These are phyloP conservation scores for Vandiemenella viatica DNA, from an alignment of 2,888 invertebrate genomes.

Conservation along the genomic window DNA sequence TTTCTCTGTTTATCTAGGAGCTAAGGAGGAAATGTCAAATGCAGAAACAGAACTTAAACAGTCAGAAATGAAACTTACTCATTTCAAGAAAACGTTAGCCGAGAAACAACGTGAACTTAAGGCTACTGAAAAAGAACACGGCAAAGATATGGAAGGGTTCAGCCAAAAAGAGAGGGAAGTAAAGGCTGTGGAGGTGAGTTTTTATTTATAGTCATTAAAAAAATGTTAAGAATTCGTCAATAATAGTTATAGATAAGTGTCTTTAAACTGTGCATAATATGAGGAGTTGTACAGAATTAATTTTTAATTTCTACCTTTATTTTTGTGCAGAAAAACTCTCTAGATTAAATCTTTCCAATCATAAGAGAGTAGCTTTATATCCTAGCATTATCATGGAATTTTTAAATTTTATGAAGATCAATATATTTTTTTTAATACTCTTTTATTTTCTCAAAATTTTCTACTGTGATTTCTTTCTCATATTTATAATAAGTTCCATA, in stretches of 20 bases:
- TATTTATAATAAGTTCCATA: not conserved
- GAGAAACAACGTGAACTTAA: conserved; percentile 51
- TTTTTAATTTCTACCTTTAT: too few species aligned
- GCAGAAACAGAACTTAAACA: conserved; percentile 67
- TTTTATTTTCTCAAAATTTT: not conserved
- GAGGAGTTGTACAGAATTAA: too few species aligned
- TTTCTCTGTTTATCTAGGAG: conserved; percentile 34
- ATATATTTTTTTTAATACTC: not conserved
- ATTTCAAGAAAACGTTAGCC: conserved; percentile 44
- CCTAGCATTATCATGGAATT: not conserved
- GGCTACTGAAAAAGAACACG: conserved; percentile 48
- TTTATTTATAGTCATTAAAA: too few species aligned
- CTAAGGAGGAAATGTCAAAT: conserved; percentile 54
- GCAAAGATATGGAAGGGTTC: conserved; percentile 44
- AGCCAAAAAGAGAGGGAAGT: conserved; percentile 41
- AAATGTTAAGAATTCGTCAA: too few species aligned
- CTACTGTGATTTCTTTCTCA: not conserved
- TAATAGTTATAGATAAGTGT: too few species aligned
- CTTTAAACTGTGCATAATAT: too few species aligned
- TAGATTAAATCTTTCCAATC: too few species aligned
- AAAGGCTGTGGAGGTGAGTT: conserved; percentile 35
- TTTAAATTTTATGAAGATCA: not conserved
- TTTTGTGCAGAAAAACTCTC: too few species aligned
- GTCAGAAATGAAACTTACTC: conserved; percentile 55
- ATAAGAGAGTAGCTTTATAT: not conserved